Conservation (phyloP, 2,888 invertebrate species). For the Heliconius aoede region DNA sequence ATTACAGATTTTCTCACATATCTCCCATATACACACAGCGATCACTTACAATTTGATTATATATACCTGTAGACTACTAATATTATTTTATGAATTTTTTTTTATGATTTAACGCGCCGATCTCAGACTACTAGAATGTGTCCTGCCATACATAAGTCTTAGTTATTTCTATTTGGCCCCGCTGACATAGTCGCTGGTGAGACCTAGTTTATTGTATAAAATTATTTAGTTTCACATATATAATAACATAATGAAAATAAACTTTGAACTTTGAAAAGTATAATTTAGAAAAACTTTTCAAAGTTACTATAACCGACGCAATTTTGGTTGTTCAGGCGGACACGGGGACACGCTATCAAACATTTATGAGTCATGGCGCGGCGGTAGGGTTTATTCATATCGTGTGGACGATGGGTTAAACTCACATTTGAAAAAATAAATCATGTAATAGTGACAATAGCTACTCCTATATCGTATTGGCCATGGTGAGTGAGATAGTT, state of each 20-base stretch:
- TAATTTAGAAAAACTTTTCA: slow-evolving; percentile 9
- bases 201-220: neutral
- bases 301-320: slow-evolving; percentile 3
- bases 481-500: neutral
- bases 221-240: neutral
- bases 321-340: neutral
- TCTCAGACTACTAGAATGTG: too few species aligned
- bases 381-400: slow-evolving; percentile 4
- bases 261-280: neutral
- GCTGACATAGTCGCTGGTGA: too few species aligned
- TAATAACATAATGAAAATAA: neutral
- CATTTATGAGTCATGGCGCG: slow-evolving; percentile 16
- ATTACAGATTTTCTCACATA: too few species aligned
- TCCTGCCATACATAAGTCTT: too few species aligned
- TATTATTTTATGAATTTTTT: too few species aligned
- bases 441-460: neutral
- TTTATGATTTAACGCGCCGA: too few species aligned
- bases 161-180: too few species aligned
- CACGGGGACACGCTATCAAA: slow-evolving; percentile 23
- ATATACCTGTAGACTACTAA: too few species aligned
- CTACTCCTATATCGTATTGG: neutral
- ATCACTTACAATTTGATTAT: too few species aligned
- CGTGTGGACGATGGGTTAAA: slow-evolving; percentile 4
- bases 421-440: neutral
- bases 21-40: too few species aligned